phyloP scores from a whole-genome alignment of 2,888 invertebrate genomes.

The Campoplex capitator region DNA sequence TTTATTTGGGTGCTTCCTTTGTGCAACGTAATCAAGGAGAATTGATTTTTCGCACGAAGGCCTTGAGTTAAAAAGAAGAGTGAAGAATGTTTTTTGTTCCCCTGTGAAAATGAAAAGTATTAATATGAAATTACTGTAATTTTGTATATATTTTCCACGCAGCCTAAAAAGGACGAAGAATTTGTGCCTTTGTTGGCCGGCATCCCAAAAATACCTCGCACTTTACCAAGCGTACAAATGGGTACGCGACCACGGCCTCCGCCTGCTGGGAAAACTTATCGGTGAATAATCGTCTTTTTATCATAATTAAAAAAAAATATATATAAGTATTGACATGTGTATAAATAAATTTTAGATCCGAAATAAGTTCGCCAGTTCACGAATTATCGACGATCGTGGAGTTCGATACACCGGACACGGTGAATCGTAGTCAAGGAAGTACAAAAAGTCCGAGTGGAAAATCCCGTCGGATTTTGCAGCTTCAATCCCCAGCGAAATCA shows the following conservation, averaged over 20 bases:
- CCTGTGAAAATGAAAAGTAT: not conserved
- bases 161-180: slow-evolving; percentile 65
- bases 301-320: slow-evolving; percentile 19
- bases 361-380: slow-evolving; percentile 83
- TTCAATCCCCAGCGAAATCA: slow-evolving; percentile 57
- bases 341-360: slow-evolving; percentile 72
- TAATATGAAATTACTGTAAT: not conserved
- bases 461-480: slow-evolving; percentile 44
- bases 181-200: slow-evolving; percentile 77
- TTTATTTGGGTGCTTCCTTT: not conserved
- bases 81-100: not conserved
- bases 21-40: not conserved
- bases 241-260: slow-evolving; percentile 77
- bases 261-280: slow-evolving; percentile 76
- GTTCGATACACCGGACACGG: slow-evolving; percentile 89
- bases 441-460: slow-evolving; percentile 73
- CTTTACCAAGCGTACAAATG: slow-evolving; percentile 62
- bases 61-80: not conserved
- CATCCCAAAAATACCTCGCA: slow-evolving; percentile 77
- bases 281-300: slow-evolving; percentile 71
- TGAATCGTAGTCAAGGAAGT: slow-evolving; percentile 79
- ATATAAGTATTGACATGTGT: not conserved
- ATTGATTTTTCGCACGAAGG: not conserved
- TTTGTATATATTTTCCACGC: not conserved
- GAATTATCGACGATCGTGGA: slow-evolving; percentile 90